Base-by-base conservation (phyloP, 2,797 vertebrate genomes). In the Coregonus suidteri region DNA sequence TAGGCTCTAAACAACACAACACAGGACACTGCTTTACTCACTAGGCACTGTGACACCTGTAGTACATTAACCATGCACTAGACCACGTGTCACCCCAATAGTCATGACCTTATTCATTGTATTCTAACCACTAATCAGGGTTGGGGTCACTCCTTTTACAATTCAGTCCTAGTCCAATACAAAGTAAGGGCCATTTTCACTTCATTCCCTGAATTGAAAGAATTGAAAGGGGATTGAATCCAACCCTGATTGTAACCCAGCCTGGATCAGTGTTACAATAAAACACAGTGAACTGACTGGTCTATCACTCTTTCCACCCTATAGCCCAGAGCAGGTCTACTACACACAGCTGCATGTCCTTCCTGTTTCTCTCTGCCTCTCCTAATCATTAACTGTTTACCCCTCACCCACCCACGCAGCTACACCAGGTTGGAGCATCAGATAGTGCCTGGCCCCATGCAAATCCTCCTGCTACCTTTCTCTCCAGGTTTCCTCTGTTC, bases 331-430 rank as follows among this genome's bases (percentile, higher is more conserved):
- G 11, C 7, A 25, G 82, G 81, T 83, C 84, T 84, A 83, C 77
- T 88, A 64, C 9, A 64, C 20, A 87, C 89, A 91, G 90, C 89
- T 91, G 88, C 86, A 79, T 3, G 31, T 65, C 66, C 74, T 81
- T 75, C 75, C 81, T 73, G 69, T 67, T 69, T 4, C 67, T 76
- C 15, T 51, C 56, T 74, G 73, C 85, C 56, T 53, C 53, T 75
- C 69, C 54, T 81, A 78, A 86, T 83, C 75, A 83, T 82, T 80
- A 87, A 82, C 85, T 52, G 78, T 81, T 41, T 35, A 73, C 31
- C 20, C 54, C 16, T 71, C 78, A 68, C 62, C 73, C 20, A 35
- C 35, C 35, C 35, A 65, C 56, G 77, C 74, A 79, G 34, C 56
- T 77, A 76, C 80, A 69, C 16, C 18, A 35, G 65, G 75, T 81